Conservation (phyloP, 2,888 invertebrate species). For the Patella caerulea region DNA sequence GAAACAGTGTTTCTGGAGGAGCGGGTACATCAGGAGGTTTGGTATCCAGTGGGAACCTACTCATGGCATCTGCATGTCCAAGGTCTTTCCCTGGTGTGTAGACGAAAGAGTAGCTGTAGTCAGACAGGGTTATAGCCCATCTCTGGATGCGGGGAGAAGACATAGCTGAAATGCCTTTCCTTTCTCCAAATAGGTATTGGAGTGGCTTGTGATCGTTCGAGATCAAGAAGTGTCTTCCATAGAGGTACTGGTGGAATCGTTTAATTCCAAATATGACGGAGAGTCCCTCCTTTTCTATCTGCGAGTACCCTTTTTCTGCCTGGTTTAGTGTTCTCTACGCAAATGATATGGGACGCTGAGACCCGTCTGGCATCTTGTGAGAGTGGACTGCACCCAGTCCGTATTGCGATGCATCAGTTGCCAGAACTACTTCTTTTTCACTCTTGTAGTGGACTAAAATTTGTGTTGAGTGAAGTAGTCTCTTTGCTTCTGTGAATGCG, state of each 20-base stretch:
- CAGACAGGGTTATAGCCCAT: no score
- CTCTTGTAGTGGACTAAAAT: constrained; percentile 37
- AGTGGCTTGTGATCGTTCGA: constrained; percentile 12
- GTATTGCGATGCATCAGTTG: constrained; percentile 43
- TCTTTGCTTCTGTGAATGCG: constrained; percentile 25
- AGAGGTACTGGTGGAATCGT: not conserved
- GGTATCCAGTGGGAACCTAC: no score
- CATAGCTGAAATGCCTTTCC: no score
- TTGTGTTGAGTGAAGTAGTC: not conserved
- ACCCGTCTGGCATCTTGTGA: constrained; percentile 1
- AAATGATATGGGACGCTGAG: not conserved
- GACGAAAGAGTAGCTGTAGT: no score
- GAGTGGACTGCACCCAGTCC: constrained; percentile 47
- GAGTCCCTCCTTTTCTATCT: not conserved
- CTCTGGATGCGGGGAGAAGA: no score
- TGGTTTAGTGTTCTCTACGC: not conserved
- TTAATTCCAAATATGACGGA: not conserved
- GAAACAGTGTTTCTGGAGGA: no score
- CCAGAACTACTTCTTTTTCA: constrained; percentile 31
- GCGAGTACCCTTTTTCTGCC: not conserved
- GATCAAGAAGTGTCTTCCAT: not conserved
- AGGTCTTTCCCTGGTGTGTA: no score
- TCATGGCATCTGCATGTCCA: no score
- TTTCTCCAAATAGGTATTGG: not conserved
- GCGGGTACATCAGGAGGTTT: no score